These are phyloP conservation scores for Nannoperca obscura DNA, from an alignment of 2,797 vertebrate species.

Conservation along the genomic window DNA sequence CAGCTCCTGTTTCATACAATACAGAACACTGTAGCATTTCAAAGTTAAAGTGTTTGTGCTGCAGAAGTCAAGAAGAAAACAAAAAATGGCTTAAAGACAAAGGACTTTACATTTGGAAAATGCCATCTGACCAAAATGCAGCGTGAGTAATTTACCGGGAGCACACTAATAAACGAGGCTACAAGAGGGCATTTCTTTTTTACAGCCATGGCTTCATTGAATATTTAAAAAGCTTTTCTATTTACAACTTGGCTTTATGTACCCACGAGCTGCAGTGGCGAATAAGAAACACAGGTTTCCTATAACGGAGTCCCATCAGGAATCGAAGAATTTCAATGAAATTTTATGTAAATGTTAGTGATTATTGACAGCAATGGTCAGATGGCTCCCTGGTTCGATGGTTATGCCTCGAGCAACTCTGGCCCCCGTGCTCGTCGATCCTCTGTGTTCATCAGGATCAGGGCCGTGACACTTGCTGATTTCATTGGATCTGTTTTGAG, in stretches of 20 bases:
- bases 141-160: neutral
- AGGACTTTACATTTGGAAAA: neutral
- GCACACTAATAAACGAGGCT: neutral
- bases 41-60: neutral
- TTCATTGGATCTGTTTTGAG: too few relatives aligned
- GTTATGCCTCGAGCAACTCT: neutral
- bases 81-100: neutral
- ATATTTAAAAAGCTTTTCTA: neutral
- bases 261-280: neutral
- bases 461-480: neutral
- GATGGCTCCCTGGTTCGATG: neutral
- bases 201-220: neutral
- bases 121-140: neutral
- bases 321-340: constrained; percentile 6
- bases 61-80: neutral
- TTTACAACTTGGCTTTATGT: constrained; percentile 8
- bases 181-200: neutral
- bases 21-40: neutral
- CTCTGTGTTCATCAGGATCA: neutral
- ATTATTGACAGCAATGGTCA: neutral
- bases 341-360: neutral
- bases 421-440: too few relatives aligned
- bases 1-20: neutral
- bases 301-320: neutral
- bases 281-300: neutral